phyloP scores from a whole-genome alignment of 2,797 vertebrate species.

The Babyrousa celebensis region DNA sequence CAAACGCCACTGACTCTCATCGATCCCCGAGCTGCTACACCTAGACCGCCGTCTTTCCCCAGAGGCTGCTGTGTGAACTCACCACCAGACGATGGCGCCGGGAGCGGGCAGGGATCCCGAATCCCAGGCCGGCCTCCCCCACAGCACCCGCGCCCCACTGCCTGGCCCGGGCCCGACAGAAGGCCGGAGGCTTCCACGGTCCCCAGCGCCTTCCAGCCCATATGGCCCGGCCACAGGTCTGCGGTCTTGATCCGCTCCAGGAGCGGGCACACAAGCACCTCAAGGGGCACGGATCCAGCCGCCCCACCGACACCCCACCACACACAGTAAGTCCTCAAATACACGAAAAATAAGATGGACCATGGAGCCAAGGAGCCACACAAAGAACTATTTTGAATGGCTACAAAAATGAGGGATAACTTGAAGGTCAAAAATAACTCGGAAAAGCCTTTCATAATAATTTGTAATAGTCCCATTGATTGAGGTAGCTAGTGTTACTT shows the following conservation, averaged over 20 bases:
- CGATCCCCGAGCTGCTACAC: not conserved
- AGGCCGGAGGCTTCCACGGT: too few species aligned
- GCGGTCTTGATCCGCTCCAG: too few species aligned
- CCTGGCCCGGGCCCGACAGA: too few species aligned
- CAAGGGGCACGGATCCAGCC: too few species aligned
- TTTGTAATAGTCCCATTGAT: not conserved
- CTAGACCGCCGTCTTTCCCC: not conserved
- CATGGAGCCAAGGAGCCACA: not conserved
- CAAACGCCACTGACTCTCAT: slow-evolving; percentile 62
- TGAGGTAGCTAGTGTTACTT: not conserved
- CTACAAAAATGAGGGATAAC: not conserved
- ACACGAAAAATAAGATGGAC: fast-evolving
- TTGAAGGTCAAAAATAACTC: not conserved
- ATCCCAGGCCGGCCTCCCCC: too few species aligned
- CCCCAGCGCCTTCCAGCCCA: too few species aligned
- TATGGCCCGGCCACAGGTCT: too few species aligned
- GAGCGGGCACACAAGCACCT: too few species aligned
- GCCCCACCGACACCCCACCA: too few species aligned
- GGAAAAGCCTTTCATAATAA: not conserved
- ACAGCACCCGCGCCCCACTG: too few species aligned
- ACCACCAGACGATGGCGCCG: not conserved
- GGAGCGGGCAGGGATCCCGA: not conserved
- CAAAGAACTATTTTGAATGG: not conserved
- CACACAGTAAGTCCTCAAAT: not conserved
- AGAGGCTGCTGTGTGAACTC: slow-evolving; percentile 49